Conservation (phyloP, 2,113 vertebrate species). For the Fulmarus glacialis region DNA sequence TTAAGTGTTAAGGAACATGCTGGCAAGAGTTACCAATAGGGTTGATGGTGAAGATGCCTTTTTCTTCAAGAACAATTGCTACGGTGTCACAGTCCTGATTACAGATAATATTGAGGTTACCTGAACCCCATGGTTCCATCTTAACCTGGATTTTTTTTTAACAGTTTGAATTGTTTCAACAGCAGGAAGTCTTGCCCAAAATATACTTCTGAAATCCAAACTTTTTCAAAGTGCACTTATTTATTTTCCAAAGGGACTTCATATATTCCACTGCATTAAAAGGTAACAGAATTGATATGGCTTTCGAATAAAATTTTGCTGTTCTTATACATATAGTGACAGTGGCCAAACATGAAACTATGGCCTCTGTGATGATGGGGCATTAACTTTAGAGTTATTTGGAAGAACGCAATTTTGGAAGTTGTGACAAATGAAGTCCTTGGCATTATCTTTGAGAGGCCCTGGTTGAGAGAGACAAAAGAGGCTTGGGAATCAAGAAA, state of each 20-base stretch:
- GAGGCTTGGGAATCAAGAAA: neutral
- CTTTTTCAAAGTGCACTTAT: neutral
- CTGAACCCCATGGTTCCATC: neutral
- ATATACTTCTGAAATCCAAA: neutral
- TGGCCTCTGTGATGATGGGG: neutral
- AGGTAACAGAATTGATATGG: neutral
- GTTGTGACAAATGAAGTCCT: neutral
- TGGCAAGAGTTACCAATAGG: neutral
- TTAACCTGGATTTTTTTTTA: neutral
- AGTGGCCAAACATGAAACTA: neutral
- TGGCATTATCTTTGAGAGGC: neutral
- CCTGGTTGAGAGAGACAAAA: neutral
- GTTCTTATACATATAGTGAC: neutral
- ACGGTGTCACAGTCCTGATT: neutral
- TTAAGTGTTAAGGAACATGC: neutral
- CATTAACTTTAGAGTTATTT: neutral
- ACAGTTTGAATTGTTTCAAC: neutral
- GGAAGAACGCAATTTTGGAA: neutral
- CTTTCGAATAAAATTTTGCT: neutral
- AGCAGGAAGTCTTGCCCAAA: neutral
- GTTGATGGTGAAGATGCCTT: neutral
- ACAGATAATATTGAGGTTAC: neutral
- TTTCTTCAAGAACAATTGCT: neutral
- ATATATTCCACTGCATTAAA: neutral
- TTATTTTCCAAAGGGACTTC: neutral